Conservation (phyloP, 2,888 invertebrate genomes). For the Melolontha melolontha region DNA sequence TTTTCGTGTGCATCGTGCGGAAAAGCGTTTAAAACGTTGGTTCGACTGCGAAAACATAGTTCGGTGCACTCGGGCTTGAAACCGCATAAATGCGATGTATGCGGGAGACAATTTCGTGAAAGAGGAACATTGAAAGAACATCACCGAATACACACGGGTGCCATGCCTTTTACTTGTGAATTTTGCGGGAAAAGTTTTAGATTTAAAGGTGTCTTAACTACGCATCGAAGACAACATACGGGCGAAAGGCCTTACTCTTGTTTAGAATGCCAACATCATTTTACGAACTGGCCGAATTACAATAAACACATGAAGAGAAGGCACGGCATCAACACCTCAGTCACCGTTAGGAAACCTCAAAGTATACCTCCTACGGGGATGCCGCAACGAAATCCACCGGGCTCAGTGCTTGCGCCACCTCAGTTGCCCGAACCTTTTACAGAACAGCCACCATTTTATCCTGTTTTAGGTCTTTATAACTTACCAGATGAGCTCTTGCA, state of each 20-base stretch:
- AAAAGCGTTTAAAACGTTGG: conserved; percentile 70
- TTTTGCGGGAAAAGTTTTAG: conserved; percentile 81
- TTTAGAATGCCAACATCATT: conserved; percentile 77
- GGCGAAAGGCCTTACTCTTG: conserved; percentile 81
- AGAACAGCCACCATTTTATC: conserved; percentile 55
- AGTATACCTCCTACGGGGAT: conserved; percentile 65
- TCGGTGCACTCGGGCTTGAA: conserved; percentile 71
- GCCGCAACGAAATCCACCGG: conserved; percentile 64
- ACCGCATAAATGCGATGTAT: conserved; percentile 72
- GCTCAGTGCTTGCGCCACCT: conserved; percentile 61
- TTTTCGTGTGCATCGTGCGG: conserved; percentile 67
- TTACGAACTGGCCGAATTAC: conserved; percentile 86
- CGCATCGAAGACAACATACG: conserved; percentile 80
- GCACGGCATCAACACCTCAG: conserved; percentile 70
- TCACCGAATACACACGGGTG: conserved; percentile 81
- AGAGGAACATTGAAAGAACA: conserved; percentile 80
- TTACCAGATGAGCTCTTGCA: conserved; percentile 57
- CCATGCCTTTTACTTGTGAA: conserved; percentile 82
- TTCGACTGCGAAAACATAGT: conserved; percentile 70
- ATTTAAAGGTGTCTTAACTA: conserved; percentile 80
- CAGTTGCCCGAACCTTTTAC: conserved; percentile 50
- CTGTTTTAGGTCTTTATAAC: conserved; percentile 61
- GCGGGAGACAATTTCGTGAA: conserved; percentile 74
- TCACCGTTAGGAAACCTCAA: conserved; percentile 64
- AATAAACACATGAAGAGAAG: conserved; percentile 85